Percentiles rank a stretch among this genome's conserved stretches.
Evolutionary conservation across 2,113 vertebrate genomes (phyloP).

Genomic region (Macaca fascicularis): DNA sequence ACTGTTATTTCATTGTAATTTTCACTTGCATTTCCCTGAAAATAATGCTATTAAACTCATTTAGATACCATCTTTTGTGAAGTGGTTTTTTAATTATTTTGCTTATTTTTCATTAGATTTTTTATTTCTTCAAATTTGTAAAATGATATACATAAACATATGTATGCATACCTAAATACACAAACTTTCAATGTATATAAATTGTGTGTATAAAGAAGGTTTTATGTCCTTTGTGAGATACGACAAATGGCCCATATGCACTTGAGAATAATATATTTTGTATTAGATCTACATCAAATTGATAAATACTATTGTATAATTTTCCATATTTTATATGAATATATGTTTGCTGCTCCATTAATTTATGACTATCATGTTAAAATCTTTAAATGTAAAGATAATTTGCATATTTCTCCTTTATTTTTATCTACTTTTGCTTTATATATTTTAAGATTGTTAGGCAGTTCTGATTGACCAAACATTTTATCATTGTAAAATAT

Average conservation of each 20-base stretch:
- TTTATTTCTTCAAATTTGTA: not conserved
- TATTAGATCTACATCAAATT: not conserved
- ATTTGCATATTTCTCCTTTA: not conserved
- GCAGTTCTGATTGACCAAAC: not conserved
- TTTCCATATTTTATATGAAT: not conserved
- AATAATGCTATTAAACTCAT: not conserved
- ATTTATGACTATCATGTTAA: not conserved
- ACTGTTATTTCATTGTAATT: not conserved
- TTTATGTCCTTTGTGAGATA: not conserved
- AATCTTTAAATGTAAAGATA: not conserved
- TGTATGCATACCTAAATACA: no score
- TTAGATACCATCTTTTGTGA: not conserved
- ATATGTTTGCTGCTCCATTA: not conserved
- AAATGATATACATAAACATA: no score
- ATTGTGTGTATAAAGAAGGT: not conserved
- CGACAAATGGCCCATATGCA: not conserved
- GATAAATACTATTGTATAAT: not conserved
- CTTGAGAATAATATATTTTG: not conserved
- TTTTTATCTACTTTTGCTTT: not conserved
- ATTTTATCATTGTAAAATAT: not conserved
- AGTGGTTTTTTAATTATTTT: not conserved
- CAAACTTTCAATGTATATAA: not conserved
- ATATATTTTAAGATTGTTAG: not conserved
- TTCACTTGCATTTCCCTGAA: not conserved
- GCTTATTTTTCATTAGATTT: not conserved